Evolutionary conservation across 1,140 invertebrate species (phyloP).

Genomic region (Plodia interpunctella): DNA sequence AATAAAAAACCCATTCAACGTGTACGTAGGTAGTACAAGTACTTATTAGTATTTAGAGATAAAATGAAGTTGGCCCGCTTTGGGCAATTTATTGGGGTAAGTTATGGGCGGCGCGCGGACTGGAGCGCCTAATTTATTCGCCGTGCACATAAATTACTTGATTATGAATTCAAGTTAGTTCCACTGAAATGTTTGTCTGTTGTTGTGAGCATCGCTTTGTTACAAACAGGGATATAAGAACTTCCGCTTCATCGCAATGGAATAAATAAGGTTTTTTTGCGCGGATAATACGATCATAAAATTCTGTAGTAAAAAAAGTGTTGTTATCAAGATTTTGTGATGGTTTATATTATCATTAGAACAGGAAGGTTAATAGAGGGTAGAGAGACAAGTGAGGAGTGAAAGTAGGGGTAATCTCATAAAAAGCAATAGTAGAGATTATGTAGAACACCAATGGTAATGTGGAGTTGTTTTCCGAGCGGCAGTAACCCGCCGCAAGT

Average conservation of each 20-base stretch:
- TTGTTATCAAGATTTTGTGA: neutral
- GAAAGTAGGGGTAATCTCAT: constrained; percentile 50
- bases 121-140: constrained; percentile 74
- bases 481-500: constrained; percentile 64
- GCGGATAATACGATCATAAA: neutral
- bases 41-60: constrained; percentile 75
- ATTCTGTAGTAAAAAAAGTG: neutral
- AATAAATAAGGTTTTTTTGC: constrained; percentile 8
- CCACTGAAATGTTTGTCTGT: constrained; percentile 70
- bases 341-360: constrained; percentile 9
- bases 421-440: constrained; percentile 67
- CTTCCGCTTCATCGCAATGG: neutral
- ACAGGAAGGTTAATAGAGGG: constrained; percentile 24
- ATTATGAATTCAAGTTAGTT: constrained; percentile 76
- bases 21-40: constrained; percentile 58
- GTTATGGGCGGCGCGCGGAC: constrained; percentile 71
- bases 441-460: constrained; percentile 65
- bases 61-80: constrained; percentile 75
- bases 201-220: constrained; percentile 68
- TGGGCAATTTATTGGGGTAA: constrained; percentile 75
- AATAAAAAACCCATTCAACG: constrained; percentile 39
- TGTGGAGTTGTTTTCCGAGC: constrained; percentile 58
- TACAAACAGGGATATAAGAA: constrained; percentile 62
- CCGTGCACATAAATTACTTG: constrained; percentile 77
- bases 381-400: constrained; percentile 35